phyloP scores from a whole-genome alignment of 2,888 invertebrate genomes.

The Argynnis bischoffii region DNA sequence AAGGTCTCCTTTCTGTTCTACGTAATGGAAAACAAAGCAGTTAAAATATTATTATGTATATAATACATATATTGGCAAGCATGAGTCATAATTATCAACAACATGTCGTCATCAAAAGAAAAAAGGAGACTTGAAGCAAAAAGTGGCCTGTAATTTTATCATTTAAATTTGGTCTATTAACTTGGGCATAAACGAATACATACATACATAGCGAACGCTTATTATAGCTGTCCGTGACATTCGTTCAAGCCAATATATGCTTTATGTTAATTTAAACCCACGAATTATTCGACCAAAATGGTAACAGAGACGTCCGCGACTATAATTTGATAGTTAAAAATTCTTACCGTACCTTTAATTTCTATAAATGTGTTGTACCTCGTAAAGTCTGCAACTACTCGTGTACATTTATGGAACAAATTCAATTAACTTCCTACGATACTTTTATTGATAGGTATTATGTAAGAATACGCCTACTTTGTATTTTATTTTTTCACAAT shows the following conservation, averaged over 20 bases:
- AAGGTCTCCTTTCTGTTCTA: constrained; percentile 16
- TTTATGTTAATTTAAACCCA: constrained; percentile 38
- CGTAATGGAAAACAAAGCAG: constrained; percentile 24
- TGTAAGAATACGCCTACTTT: constrained; percentile 1
- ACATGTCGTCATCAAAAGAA: constrained; percentile 24
- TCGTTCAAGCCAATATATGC: constrained; percentile 25
- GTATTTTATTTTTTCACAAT: neutral
- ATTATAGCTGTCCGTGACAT: constrained; percentile 24
- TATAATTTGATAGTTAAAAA: constrained; percentile 22
- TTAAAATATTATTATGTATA: constrained; percentile 16
- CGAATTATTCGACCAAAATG: constrained; percentile 23
- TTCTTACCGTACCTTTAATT: neutral
- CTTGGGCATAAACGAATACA: constrained; percentile 15
- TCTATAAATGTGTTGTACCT: constrained; percentile 21
- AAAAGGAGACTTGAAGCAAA: constrained; percentile 40
- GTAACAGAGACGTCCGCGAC: constrained; percentile 4
- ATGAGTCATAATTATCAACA: constrained; percentile 42
- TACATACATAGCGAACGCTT: constrained; percentile 19
- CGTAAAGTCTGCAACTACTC: constrained; percentile 4
- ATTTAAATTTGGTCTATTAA: constrained; percentile 30
- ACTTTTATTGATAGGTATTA: neutral
- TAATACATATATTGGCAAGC: neutral
- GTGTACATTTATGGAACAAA: constrained; percentile 32
- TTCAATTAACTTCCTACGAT: constrained; percentile 10
- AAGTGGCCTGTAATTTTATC: constrained; percentile 26